Conservation (phyloP, 2,797 vertebrate genomes). For the Darevskia mixta region DNA sequence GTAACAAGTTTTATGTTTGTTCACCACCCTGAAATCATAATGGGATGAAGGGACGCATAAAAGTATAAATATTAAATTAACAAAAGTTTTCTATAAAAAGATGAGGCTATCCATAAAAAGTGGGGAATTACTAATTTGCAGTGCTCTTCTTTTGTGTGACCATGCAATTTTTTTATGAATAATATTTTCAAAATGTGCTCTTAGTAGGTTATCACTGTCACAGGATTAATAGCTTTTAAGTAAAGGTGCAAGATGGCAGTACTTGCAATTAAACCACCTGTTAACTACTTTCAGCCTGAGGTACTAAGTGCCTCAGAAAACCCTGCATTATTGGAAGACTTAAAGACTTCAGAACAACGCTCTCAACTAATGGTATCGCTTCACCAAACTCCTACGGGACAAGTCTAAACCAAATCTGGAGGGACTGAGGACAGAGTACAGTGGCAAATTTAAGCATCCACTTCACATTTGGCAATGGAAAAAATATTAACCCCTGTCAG, state of each 20-base stretch:
- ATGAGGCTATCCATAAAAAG: neutral
- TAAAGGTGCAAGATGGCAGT: neutral
- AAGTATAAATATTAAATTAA: neutral
- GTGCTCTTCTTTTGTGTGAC: neutral
- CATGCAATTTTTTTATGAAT: neutral
- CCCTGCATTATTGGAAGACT: too few species aligned
- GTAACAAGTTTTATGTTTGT: neutral
- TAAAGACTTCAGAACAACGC: too few species aligned
- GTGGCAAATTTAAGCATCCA: too few species aligned
- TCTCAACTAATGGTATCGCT: too few species aligned
- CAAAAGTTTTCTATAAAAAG: neutral
- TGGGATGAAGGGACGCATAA: neutral
- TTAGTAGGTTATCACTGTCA: neutral
- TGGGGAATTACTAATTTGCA: neutral
- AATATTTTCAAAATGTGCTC: neutral
- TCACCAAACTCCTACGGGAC: too few species aligned
- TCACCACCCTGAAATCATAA: too few species aligned
- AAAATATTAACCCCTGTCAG: too few species aligned
- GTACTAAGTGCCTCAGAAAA: too few species aligned
- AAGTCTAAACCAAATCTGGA: too few species aligned
- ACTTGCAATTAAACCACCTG: neutral
- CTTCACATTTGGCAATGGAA: too few species aligned
- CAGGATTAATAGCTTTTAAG: neutral
- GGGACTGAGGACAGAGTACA: too few species aligned
- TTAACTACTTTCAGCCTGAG: neutral